Conservation (phyloP, 2,797 vertebrate genomes). For the Labroides dimidiatus region DNA sequence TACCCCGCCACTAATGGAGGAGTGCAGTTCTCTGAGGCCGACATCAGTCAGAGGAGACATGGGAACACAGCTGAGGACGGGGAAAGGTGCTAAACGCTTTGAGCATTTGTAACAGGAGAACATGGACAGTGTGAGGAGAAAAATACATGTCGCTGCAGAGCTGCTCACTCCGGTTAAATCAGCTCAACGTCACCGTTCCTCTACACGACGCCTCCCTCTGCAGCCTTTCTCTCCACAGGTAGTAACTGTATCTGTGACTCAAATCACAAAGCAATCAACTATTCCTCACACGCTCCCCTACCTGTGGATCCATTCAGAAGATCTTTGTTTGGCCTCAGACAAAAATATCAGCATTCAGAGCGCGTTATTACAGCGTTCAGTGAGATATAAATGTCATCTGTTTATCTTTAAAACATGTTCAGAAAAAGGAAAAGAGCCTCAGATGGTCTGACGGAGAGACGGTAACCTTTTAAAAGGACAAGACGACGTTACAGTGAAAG, state of each 20-base stretch:
- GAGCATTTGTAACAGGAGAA: constrained; percentile 12
- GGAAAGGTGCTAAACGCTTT: neutral
- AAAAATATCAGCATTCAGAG: constrained; percentile 15
- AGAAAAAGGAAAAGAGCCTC: constrained; percentile 9
- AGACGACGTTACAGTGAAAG: constrained; percentile 16
- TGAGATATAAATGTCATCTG: constrained; percentile 22
- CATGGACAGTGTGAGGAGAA: too few species aligned
- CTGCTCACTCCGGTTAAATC: constrained; percentile 24
- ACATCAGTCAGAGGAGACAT: constrained; percentile 28
- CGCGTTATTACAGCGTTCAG: constrained; percentile 19
- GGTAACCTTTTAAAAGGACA: constrained; percentile 27
- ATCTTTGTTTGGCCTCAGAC: constrained; percentile 47
- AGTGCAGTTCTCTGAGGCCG: constrained; percentile 27
- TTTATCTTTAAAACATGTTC: constrained; percentile 2
- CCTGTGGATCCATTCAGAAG: constrained; percentile 8
- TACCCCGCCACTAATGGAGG: constrained; percentile 25
- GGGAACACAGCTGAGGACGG: constrained; percentile 19
- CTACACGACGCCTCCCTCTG: constrained; percentile 36
- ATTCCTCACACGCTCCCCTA: constrained; percentile 1
- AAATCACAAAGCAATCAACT: constrained; percentile 58
- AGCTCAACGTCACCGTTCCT: constrained; percentile 43
- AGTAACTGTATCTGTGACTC: constrained; percentile 45
- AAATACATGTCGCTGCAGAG: constrained; percentile 5
- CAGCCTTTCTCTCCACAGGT: constrained; percentile 39
- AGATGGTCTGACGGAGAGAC: constrained; percentile 1